phyloP scores from a whole-genome alignment of 2,797 vertebrate species.

The Tangara arthus region DNA sequence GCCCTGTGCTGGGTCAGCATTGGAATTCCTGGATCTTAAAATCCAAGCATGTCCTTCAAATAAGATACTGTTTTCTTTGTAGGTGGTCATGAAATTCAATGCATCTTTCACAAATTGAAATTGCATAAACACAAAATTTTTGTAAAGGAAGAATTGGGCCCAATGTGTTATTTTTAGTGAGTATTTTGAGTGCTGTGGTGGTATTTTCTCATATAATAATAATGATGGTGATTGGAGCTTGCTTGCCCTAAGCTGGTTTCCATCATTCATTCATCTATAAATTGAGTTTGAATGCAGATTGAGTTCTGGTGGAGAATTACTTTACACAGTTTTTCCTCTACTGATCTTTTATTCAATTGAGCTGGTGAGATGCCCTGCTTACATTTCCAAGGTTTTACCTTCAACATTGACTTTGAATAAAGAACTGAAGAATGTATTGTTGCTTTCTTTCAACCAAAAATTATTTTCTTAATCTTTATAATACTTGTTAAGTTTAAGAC shows the following conservation, averaged over 20 bases:
- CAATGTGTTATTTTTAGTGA: neutral
- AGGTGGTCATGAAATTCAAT: neutral
- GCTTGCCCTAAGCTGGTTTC: neutral
- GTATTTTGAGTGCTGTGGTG: neutral
- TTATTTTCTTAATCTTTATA: neutral
- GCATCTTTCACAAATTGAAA: neutral
- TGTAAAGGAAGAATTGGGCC: neutral
- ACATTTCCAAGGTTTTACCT: neutral
- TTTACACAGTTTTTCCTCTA: neutral
- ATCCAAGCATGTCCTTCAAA: neutral
- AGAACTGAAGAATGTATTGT: neutral
- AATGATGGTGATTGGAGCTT: neutral
- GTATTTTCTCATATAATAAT: neutral
- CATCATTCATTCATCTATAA: neutral
- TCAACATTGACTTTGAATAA: neutral
- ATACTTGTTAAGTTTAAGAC: neutral
- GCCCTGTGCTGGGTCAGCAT: neutral
- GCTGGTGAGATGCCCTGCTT: neutral
- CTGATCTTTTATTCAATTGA: constrained; percentile 31
- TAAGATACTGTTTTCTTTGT: neutral
- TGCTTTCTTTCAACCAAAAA: neutral
- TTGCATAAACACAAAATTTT: neutral
- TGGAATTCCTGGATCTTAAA: neutral
- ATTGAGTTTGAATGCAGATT: constrained; percentile 23
- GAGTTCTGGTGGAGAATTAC: neutral